Base-by-base conservation (phyloP, 2,797 vertebrate species). In the Coccyzus lansbergi region DNA sequence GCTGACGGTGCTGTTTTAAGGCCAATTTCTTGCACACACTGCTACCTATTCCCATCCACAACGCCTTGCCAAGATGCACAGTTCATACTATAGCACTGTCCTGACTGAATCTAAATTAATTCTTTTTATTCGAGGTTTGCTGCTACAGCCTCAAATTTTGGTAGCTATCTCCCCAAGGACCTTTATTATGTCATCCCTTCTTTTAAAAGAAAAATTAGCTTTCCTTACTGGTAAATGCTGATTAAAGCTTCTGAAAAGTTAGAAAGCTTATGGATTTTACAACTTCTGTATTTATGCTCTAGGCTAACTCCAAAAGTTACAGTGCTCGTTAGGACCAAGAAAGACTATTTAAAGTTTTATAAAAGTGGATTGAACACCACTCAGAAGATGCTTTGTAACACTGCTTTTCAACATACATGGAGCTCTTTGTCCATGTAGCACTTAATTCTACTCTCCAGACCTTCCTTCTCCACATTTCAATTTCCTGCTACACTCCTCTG, bases 21-120 rank as follows among this genome's bases (percentile, higher is more conserved):
- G 93, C 84, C 76, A 94, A 56, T 80, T 96, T 82, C 80, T 78
- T 77, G 59, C 77, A 85, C 77, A 75, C 80, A 71, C 33, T 86
- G 67, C 69, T 74, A 88, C 86, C 72, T 56, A 74, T 51, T 88
- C 92, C 68, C 65, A 36, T 68, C 42, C 83, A 92, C 44, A 80
- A 31, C 71, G 78, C 28, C 76, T 75, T 87, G 86, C 90, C 90
- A 91, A 93, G 68, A 85, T 29, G 83, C 68, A 90, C 72, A 78
- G 77, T 84, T 88, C 77, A 40, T 56, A 65, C 74, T 38, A 53
- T 2, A 24, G 36, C 0, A 0, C 71, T 95, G 58, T 91, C 74
- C 74, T 71, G 67, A 67, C 60, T 51, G n/a, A 55, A 33, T 26
- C 51, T 79, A 86, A 90, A 88, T 94, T 88, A 93, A 94, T 94